Conservation (phyloP, 2,888 invertebrate genomes). For the Cepaea hortensis region DNA sequence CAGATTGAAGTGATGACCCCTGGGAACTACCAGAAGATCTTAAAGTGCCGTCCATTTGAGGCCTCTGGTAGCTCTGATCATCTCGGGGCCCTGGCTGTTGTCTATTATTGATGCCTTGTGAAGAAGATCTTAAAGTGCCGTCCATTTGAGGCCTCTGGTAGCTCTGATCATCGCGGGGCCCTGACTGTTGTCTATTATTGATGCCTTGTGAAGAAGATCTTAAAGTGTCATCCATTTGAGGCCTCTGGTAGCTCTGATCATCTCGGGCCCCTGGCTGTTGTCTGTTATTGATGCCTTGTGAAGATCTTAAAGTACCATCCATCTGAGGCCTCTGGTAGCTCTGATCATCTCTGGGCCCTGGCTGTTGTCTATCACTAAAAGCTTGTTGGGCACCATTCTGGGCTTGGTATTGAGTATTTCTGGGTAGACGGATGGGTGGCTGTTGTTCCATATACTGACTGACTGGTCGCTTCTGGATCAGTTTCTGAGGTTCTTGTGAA, state of each 20-base stretch:
- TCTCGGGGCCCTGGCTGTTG: background rate
- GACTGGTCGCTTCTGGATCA: background rate
- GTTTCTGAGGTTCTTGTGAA: background rate
- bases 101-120: background rate
- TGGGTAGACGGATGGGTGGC: background rate
- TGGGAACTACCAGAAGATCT: slow-evolving; percentile 1
- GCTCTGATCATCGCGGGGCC: background rate
- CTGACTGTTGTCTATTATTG: background rate
- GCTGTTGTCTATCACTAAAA: background rate
- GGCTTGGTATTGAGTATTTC: background rate
- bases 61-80: background rate
- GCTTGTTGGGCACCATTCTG: background rate
- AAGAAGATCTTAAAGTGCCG: background rate
- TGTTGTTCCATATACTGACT: background rate
- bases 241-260: background rate
- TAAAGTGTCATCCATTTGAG: background rate
- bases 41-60: background rate
- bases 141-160: background rate
- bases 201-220: background rate
- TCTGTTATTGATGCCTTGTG: background rate
- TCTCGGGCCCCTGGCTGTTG: background rate
- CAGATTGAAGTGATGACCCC: background rate
- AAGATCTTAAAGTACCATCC: background rate
- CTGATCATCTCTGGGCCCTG: background rate
- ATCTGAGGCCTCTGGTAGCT: background rate